Evolutionary conservation across 1,140 invertebrate genomes (phyloP).

Genomic region (Drusus annulatus): DNA sequence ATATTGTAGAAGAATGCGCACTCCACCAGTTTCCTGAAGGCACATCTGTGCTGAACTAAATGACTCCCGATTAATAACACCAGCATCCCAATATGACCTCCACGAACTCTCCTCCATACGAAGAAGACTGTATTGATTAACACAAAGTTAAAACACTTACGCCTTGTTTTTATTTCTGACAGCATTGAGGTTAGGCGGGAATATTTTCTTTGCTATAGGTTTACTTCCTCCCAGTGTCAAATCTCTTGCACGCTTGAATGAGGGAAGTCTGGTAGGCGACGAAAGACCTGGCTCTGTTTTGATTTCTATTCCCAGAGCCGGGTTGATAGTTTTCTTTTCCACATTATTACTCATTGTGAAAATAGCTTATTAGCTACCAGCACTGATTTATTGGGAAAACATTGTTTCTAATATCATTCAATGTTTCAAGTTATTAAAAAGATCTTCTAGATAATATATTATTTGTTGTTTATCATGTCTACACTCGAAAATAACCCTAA

Average conservation of each 20-base stretch:
- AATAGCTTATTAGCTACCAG: too few species aligned
- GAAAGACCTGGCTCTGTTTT: conserved; percentile 58
- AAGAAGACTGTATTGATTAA: background rate
- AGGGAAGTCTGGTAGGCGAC: conserved; percentile 65
- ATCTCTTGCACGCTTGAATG: conserved; percentile 71
- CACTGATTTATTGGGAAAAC: too few species aligned
- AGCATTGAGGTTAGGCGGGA: conserved; percentile 68
- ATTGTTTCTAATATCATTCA: too few species aligned
- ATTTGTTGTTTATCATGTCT: too few species aligned
- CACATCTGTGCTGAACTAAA: too few species aligned
- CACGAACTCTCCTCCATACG: background rate
- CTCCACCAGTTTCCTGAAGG: too few species aligned
- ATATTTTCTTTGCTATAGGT: conserved; percentile 67
- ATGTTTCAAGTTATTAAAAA: too few species aligned
- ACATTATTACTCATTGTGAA: conserved; percentile 31
- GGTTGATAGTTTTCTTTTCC: conserved; percentile 5
- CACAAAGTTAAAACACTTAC: conserved; percentile 59
- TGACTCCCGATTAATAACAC: too few species aligned
- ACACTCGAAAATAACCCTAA: too few species aligned
- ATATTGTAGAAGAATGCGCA: too few species aligned
- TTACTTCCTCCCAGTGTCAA: conserved; percentile 69
- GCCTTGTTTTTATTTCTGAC: conserved; percentile 69
- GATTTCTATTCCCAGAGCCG: conserved; percentile 24
- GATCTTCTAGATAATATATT: too few species aligned
- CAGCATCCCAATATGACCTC: too few species aligned